A percentile compares a stretch with the other conserved stretches of the same genome.
Conservation (phyloP, 2,797 vertebrate species). For the Typhlichthys eigenmanni region DNA sequence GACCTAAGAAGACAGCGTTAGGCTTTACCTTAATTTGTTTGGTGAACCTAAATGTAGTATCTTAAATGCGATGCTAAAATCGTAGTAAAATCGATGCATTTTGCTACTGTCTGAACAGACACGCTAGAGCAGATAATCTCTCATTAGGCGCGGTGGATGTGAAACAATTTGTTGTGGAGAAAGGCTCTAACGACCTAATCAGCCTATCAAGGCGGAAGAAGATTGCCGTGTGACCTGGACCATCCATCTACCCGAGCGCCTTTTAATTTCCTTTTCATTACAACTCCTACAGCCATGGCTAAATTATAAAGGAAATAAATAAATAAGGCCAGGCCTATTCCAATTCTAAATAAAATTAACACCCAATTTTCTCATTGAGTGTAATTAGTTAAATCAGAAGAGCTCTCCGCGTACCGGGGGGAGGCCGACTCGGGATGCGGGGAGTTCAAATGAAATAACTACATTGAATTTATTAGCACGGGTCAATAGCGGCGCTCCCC, state of each 20-base stretch:
- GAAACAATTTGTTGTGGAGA: conserved; percentile 93
- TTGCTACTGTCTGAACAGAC: conserved; percentile 22
- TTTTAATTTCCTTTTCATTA: conserved; percentile 93
- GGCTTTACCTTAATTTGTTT: no score
- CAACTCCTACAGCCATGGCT: conserved; percentile 64
- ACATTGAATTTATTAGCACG: conserved; percentile 97
- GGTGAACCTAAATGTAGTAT: no score
- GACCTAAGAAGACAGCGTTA: no score
- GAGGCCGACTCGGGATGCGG: conserved; percentile 71
- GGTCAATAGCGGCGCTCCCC: conserved; percentile 94
- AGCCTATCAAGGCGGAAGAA: conserved; percentile 95
- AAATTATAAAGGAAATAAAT: conserved; percentile 74
- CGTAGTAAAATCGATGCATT: not conserved
- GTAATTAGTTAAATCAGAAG: conserved; percentile 99
- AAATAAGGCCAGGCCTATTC: conserved; percentile 40
- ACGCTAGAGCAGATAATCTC: conserved; percentile 83
- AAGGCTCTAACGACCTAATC: conserved; percentile 99
- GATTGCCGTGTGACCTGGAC: conserved; percentile 95
- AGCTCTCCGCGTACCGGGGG: conserved; percentile 67
- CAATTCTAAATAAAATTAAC: conserved; percentile 92
- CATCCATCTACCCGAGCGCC: conserved; percentile 93
- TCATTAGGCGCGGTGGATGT: conserved; percentile 92
- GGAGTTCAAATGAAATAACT: conserved; percentile 87
- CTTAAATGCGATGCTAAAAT: no score
- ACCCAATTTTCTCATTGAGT: conserved; percentile 91